Conservation (phyloP, 2,113 vertebrate genomes). For the Pyrgilauda ruficollis region DNA sequence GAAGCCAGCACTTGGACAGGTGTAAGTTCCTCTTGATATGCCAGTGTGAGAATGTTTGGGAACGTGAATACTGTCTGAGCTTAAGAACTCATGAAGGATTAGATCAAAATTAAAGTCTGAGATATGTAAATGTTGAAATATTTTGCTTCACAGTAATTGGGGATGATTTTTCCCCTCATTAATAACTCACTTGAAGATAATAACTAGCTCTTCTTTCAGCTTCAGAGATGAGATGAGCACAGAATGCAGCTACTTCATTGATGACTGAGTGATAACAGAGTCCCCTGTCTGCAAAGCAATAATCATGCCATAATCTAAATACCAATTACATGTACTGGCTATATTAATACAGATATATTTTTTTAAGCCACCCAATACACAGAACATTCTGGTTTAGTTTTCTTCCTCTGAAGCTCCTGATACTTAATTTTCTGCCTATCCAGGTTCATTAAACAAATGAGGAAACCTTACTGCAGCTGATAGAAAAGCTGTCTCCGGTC, state of each 20-base stretch:
- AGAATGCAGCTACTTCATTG: slow-evolving; percentile 22
- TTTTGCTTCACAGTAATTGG: slow-evolving; percentile 59
- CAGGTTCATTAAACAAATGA: slow-evolving; percentile 51
- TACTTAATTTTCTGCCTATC: slow-evolving; percentile 46
- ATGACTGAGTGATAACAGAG: slow-evolving; percentile 31
- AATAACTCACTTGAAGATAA: slow-evolving; percentile 66
- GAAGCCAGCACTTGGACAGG: background rate
- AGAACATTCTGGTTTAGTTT: slow-evolving; percentile 1
- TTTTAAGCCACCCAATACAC: background rate
- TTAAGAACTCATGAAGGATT: background rate
- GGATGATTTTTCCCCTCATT: slow-evolving; percentile 58
- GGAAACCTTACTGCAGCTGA: slow-evolving; percentile 13
- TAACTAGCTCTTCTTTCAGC: slow-evolving; percentile 59
- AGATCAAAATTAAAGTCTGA: slow-evolving; percentile 43
- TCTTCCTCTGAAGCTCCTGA: slow-evolving; percentile 1
- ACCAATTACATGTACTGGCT: background rate
- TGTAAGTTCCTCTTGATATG: background rate
- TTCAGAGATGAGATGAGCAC: slow-evolving; percentile 35
- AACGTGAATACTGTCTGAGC: background rate
- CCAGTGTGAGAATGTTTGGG: background rate
- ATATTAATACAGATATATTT: background rate
- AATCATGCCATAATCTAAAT: slow-evolving; percentile 37
- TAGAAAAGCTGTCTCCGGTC: background rate
- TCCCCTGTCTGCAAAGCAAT: slow-evolving; percentile 32
- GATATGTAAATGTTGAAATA: slow-evolving; percentile 60